Percentiles rank a stretch among this genome's conserved stretches.
These are phyloP conservation scores for Nannobrachium achirus DNA, from an alignment of 2,113 vertebrate genomes.

Conservation along the genomic window DNA sequence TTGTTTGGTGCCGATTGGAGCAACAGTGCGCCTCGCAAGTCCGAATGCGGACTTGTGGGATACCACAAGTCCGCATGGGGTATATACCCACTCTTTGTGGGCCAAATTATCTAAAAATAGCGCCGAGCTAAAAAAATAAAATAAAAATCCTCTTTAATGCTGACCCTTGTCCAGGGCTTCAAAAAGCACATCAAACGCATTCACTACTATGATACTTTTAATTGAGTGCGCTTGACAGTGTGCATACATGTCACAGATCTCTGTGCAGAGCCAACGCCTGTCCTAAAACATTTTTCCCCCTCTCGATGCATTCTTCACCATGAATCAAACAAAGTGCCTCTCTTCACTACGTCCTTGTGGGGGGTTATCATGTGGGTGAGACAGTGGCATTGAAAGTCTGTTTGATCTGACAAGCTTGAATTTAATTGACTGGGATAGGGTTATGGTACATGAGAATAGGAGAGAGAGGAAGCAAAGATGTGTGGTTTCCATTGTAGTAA, in stretches of 20 bases:
- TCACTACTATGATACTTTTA: constrained; percentile 35
- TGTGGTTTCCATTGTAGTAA: constrained; percentile 39
- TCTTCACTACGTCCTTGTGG: constrained; percentile 48
- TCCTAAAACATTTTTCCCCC: constrained; percentile 68
- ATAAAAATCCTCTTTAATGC: background rate
- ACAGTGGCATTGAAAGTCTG: constrained; percentile 47
- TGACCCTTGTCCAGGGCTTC: constrained; percentile 32
- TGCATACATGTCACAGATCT: constrained; percentile 44
- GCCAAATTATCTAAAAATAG: too few relatives aligned
- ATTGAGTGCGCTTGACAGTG: constrained; percentile 57
- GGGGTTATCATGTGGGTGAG: constrained; percentile 52
- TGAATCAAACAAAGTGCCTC: constrained; percentile 55
- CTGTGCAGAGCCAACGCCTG: constrained; percentile 36
- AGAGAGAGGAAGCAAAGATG: constrained; percentile 45
- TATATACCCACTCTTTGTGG: too few relatives aligned
- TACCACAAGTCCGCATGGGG: too few relatives aligned
- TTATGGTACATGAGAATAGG: constrained; percentile 47
- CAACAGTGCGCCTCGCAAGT: too few relatives aligned
- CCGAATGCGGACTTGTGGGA: too few relatives aligned
- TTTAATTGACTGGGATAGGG: constrained; percentile 71
- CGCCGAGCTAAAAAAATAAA: too few relatives aligned
- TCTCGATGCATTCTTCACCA: too few relatives aligned
- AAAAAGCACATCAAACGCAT: constrained; percentile 66
- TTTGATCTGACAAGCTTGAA: constrained; percentile 76
- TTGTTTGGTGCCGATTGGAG: too few relatives aligned